Evolutionary conservation across 2,888 invertebrate genomes (phyloP), one percentile per base, ranked within the genome.

Genomic region (Epirrita christyi): DNA sequence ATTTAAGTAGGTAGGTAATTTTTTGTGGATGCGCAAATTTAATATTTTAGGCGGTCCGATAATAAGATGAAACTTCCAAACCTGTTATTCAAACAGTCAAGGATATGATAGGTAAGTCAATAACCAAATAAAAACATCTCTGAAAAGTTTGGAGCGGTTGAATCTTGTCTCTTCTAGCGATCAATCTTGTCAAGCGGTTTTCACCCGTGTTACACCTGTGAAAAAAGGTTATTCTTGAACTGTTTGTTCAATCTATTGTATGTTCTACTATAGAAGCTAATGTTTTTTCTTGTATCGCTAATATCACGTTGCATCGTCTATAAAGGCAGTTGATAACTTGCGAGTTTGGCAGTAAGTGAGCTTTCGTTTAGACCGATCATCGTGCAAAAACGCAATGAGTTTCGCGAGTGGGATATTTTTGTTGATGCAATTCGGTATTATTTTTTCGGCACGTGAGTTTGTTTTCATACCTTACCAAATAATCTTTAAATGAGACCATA

Each of bases 361-460:
- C 78, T 75, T 79, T 72, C 55, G 59, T 63, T 38, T 59, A 50
- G 68, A 59, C 62, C 67, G 62, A 72, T 60, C 66, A 61, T 42
- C 46, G 57, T 53, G 56, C 32, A 38, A 38, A 38, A 36, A 54
- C 59, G 56, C 66, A 68, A 83, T 83, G 83, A 64, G 70, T 75
- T 67, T 66, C 51, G 52, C 64, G 8, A 61, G 68, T 28, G 55
- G 63, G 21, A 50, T 78, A 38, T 29, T 79, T 40, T 61, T 80
- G 50, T 41, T 76, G 28, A 59, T 64, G 42, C 78, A 80, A 59
- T 51, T 75, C 27, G 46, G 68, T 14, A 55, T 71, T 38, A 68
- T 75, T 49, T 71, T 74, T 34, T 56, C 76, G 38, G 74, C 67
- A 10, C 60, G 83, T 83, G 72, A 83, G 83, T 80, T 48, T 61